Evolutionary conservation across 2,797 vertebrate species (phyloP), one percentile per base, ranked within the genome.

Genomic region (Danio jaintianensis): DNA sequence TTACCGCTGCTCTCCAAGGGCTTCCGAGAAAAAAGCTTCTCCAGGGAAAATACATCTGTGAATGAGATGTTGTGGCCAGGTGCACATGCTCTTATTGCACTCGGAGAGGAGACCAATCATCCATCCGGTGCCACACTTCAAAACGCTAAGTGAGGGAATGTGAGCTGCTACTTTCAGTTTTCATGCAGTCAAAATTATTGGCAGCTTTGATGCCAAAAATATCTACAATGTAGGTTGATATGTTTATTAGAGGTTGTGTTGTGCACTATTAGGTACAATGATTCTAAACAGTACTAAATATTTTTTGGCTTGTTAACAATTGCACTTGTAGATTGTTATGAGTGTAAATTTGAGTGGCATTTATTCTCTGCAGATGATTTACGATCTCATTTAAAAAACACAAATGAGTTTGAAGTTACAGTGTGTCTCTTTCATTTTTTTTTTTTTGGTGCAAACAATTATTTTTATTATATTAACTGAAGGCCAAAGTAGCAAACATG

Each of bases 21-120:
- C 52, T 29, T 74, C 47, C 71, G n/a, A 61, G 36, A 64, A 29
- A n/a, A 38, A 18, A 74, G 62, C 52, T 73, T 12, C 59, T 38
- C 73, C 8, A 20, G 40, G 58, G 73, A 58, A 74, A 75, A 75
- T 40, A 75, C 36, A 61, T 59, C 67, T 73, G 58, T 52, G 81
- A 73, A 45, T 59, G 69, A 71, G 50, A 43, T 71, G 63, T 50
- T 59, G 45, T 47, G 62, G 64, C 50, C 47, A 74, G 75, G 62
- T 73, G 45, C 56, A 73, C 47, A 58, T 10, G 1, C 16, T 66
- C 81, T 72, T 72, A 66, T 42, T 66, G 53, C 63, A 50, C 45
- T 36, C 47, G n/a, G 61, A 58, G 50, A 75, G 55, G 29, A 64
- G n/a, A 55, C 62, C 29, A 22, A 71, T 83, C 68, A 48, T 61